Evolutionary conservation across 2,113 vertebrate genomes (phyloP).

Genomic region (Tetrao urogallus): DNA sequence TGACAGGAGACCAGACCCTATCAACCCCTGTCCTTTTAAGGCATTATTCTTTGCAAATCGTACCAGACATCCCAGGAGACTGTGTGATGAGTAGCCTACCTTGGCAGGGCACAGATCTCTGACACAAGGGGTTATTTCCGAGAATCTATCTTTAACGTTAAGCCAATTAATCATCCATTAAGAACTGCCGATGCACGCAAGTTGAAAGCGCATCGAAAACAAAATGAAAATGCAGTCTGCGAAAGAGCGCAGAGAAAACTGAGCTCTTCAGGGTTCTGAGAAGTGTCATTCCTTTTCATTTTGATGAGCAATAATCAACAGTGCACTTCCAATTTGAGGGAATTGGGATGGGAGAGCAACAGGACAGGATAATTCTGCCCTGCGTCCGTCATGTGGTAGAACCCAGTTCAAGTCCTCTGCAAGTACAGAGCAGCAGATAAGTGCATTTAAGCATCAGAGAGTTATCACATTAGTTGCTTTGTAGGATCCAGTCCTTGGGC

Average conservation of each 20-base stretch:
- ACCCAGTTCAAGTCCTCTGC: not conserved
- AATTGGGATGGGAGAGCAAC: not conserved
- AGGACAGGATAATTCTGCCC: not conserved
- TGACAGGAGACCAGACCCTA: not conserved
- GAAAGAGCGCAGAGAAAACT: not conserved
- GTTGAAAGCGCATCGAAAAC: not conserved
- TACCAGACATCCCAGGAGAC: not conserved
- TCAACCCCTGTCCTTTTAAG: not conserved
- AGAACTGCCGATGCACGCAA: accelerated
- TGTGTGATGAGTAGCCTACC: not conserved
- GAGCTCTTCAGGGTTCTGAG: not conserved
- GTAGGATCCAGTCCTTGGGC: not conserved
- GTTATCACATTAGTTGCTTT: not conserved
- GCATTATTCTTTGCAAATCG: not conserved
- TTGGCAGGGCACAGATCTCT: not conserved
- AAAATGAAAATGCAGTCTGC: not conserved
- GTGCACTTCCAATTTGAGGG: not conserved
- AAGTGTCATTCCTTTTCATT: not conserved
- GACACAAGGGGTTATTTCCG: not conserved
- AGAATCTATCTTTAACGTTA: not conserved
- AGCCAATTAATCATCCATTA: not conserved
- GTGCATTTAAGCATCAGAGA: not conserved
- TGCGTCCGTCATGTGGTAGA: accelerated
- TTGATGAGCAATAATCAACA: not conserved
- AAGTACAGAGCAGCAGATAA: not conserved